Evolutionary conservation across 2,113 vertebrate genomes (phyloP), one percentile per base, ranked within the genome.

Genomic region (Hepsetus odoe): DNA sequence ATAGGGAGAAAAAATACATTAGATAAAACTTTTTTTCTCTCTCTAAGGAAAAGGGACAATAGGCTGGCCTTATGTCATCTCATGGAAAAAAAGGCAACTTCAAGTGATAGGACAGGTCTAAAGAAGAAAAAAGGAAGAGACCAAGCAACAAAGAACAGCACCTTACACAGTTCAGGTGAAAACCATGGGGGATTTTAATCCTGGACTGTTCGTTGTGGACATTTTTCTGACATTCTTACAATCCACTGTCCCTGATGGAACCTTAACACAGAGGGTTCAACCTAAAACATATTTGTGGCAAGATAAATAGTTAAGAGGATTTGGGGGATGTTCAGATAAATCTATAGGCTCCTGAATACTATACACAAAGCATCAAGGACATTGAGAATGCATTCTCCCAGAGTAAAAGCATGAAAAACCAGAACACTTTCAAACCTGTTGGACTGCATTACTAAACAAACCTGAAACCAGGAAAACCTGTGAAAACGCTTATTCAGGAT

Each of bases 101-200:
- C 59, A 44, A 62, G 80, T 58, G 20, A 44, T 28, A n/a, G 74
- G 58, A 79, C 13, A 44, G 20, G 33, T 58, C 26, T n/a, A 62
- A 46, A 16, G 67, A 28, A 79, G 2, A 75, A 75, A n/a, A n/a
- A n/a, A n/a, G 74, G 58, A 79, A 10, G 51, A 18, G 33, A 51
- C 26, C 16, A 62, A 46, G 16, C 64, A 28, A 79, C 2, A 75
- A 75, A 76, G 53, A 82, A 88, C 66, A 74, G 83, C 76, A 85
- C 28, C 46, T 82, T 77, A 75, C 72, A 67, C 22, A 51, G 51
- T 32, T 74, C 35, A 65, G 79, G 61, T 79, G 77, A 85, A 80
- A 85, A 87, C 85, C 64, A 65, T 82, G 76, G 74, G 66, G 12
- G 80, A 80, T 51, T 91, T 91, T 89, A 86, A 90, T 88, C 80